Conservation (phyloP, 2,888 invertebrate species). For the Euplagia quadripunctaria region DNA sequence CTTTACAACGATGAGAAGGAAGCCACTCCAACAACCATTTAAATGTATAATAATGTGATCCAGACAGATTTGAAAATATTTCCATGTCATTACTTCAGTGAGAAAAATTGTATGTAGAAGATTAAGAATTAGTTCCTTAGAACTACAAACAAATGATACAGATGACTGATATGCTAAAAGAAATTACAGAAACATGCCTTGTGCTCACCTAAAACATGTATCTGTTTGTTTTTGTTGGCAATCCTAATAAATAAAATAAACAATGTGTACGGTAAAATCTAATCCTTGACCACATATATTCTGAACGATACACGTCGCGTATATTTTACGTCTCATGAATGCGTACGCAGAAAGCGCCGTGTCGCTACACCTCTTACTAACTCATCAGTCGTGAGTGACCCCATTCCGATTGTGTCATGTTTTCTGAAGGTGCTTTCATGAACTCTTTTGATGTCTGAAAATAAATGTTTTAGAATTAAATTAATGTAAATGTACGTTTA, state of each 20-base stretch:
- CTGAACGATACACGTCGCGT: not conserved
- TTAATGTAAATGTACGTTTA: not conserved
- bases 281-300: not conserved
- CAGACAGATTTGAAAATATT: too few relatives aligned
- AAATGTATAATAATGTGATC: too few relatives aligned
- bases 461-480: not conserved
- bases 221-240: too few relatives aligned
- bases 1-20: not conserved
- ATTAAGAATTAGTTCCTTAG: too few relatives aligned
- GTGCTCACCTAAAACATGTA: too few relatives aligned
- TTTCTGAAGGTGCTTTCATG: constrained; percentile 27
- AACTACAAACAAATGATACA: too few relatives aligned
- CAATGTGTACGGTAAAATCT: too few relatives aligned
- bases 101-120: too few relatives aligned
- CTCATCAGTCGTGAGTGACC: constrained; percentile 44
- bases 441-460: not conserved
- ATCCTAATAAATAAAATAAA: too few relatives aligned
- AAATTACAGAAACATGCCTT: too few relatives aligned
- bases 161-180: too few relatives aligned
- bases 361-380: constrained; percentile 34
- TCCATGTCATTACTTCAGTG: too few relatives aligned
- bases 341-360: constrained; percentile 20
- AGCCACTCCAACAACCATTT: not conserved
- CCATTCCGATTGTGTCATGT: constrained; percentile 34
- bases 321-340: constrained; percentile 36